A percentile compares a stretch with the other conserved stretches of the same genome.
These are phyloP conservation scores for Pollimyrus isidori DNA, from an alignment of 2,113 vertebrate species.

Conservation along the genomic window DNA sequence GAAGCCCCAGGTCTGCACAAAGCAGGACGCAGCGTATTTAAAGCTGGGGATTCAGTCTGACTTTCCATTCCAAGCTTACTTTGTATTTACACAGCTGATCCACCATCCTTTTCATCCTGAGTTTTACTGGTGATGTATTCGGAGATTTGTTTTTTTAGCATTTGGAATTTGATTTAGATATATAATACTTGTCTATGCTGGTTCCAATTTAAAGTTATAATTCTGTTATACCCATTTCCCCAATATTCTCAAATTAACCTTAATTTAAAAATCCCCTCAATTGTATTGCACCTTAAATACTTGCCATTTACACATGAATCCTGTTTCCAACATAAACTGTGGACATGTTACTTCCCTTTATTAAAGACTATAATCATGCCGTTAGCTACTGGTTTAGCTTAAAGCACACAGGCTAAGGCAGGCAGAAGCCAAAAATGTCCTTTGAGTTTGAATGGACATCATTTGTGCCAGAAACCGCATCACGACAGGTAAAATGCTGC, in stretches of 20 bases:
- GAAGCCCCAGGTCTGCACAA: neutral
- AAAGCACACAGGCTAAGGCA: neutral
- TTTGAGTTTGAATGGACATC: neutral
- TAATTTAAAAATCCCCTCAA: neutral
- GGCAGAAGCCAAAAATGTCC: neutral
- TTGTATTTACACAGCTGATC: conserved; percentile 10
- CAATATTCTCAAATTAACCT: neutral
- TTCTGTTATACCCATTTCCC: neutral
- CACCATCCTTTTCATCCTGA: neutral
- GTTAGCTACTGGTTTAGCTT: neutral
- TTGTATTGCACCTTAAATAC: neutral
- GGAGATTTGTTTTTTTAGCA: neutral
- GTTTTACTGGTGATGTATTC: neutral
- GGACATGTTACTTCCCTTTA: neutral
- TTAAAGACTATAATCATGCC: neutral
- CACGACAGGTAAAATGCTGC: neutral
- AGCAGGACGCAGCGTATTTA: neutral
- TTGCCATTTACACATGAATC: neutral
- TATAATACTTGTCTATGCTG: neutral
- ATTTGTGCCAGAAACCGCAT: neutral
- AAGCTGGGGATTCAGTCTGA: neutral
- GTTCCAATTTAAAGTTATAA: neutral
- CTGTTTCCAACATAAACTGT: neutral
- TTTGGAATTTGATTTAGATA: neutral
- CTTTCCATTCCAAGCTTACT: neutral